These are phyloP conservation scores for Himalopsyche japonica DNA, from an alignment of 2,888 invertebrate species.

Conservation along the genomic window DNA sequence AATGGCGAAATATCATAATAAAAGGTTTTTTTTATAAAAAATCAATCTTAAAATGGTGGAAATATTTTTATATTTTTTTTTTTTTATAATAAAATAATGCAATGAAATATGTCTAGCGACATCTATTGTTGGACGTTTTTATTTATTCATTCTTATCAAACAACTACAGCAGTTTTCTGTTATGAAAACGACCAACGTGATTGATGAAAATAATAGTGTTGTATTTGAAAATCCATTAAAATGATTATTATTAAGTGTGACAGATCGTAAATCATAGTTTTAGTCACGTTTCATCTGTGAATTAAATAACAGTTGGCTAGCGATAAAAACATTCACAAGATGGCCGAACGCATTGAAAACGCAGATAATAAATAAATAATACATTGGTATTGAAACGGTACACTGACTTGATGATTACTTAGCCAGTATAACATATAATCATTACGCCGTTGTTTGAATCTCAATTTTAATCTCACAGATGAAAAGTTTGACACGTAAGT, in stretches of 20 bases:
- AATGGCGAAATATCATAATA: background rate
- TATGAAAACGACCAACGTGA: background rate
- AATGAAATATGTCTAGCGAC: background rate
- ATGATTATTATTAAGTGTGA: background rate
- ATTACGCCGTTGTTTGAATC: background rate
- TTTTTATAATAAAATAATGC: background rate
- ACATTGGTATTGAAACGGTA: background rate
- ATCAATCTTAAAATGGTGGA: background rate
- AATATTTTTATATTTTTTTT: background rate
- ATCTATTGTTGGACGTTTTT: background rate
- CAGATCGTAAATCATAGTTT: background rate
- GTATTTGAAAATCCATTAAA: background rate
- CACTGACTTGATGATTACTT: background rate
- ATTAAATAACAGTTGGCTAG: background rate
- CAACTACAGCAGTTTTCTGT: background rate
- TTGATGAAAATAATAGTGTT: background rate
- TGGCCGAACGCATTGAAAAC: background rate
- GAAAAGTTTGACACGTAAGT: background rate
- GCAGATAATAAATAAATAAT: background rate
- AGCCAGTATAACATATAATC: background rate
- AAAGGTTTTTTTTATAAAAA: background rate
- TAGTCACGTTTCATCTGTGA: background rate
- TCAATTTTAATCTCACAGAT: background rate
- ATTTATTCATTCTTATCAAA: background rate
- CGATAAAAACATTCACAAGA: background rate